Evolutionary conservation across 2,888 invertebrate genomes (phyloP).

Genomic region (Eretmocerus hayati): DNA sequence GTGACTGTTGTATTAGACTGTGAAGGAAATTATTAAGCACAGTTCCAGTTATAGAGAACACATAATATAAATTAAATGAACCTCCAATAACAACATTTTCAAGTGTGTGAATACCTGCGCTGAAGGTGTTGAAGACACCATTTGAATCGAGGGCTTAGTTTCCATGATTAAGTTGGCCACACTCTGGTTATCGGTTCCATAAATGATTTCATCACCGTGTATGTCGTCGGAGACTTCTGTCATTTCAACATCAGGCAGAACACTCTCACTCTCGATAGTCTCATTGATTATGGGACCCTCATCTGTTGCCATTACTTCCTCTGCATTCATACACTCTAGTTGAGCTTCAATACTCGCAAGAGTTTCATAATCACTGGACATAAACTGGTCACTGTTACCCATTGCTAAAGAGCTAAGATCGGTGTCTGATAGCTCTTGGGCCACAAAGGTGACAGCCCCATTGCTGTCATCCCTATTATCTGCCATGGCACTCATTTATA

Average conservation of each 20-base stretch:
- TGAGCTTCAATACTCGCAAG: constrained; percentile 47
- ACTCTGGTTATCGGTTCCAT: constrained; percentile 37
- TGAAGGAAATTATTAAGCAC: too few relatives aligned
- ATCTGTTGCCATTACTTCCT: constrained; percentile 43
- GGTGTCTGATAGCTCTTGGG: constrained; percentile 33
- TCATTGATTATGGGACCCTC: constrained; percentile 31
- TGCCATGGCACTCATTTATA: constrained; percentile 34
- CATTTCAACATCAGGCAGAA: constrained; percentile 41
- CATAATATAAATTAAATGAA: neutral
- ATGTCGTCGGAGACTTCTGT: constrained; percentile 35
- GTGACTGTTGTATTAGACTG: constrained; percentile 37
- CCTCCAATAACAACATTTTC: neutral
- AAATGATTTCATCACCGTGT: constrained; percentile 37
- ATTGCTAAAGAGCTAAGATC: constrained; percentile 40
- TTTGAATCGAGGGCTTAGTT: constrained; percentile 42
- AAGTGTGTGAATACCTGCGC: constrained; percentile 31
- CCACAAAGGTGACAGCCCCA: constrained; percentile 36
- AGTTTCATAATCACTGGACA: constrained; percentile 43
- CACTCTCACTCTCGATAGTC: constrained; percentile 31
- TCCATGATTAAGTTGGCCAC: constrained; percentile 42
- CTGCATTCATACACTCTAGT: constrained; percentile 43
- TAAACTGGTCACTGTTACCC: constrained; percentile 36
- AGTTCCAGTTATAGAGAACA: neutral
- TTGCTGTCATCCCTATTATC: constrained; percentile 34
- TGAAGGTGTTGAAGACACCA: constrained; percentile 34